phyloP scores from a whole-genome alignment of 1,140 invertebrate species.

The Oncopodura yosiiana region DNA sequence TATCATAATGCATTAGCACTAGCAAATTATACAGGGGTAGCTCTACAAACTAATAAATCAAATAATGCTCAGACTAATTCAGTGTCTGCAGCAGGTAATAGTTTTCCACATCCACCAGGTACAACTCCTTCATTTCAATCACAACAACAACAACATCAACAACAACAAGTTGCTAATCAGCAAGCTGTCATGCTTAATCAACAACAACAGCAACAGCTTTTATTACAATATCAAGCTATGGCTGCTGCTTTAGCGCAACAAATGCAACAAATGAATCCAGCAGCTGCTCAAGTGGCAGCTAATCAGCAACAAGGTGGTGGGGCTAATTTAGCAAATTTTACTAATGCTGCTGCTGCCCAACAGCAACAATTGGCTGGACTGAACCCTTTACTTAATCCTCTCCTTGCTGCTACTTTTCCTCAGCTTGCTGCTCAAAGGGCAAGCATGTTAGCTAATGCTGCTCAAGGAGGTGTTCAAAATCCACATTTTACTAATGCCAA shows the following conservation, averaged over 20 bases:
- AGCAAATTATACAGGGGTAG: constrained; percentile 65
- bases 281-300: neutral
- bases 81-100: constrained; percentile 35
- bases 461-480: constrained; percentile 3
- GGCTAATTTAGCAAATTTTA: no score
- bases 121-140: constrained; percentile 38
- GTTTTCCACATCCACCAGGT: constrained; percentile 40
- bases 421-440: constrained; percentile 32
- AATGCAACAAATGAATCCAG: neutral
- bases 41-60: constrained; percentile 51
- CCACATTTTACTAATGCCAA: neutral
- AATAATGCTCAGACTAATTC: constrained; percentile 31
- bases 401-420: constrained; percentile 26
- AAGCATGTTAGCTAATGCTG: constrained; percentile 12
- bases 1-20: constrained; percentile 48
- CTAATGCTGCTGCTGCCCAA: constrained; percentile 10
- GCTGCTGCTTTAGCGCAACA: constrained; percentile 11
- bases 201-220: constrained; percentile 36
- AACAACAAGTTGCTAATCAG: constrained; percentile 18
- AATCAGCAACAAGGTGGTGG: no score
- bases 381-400: constrained; percentile 26
- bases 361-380: neutral
- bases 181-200: constrained; percentile 30
- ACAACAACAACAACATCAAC: constrained; percentile 33
- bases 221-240: constrained; percentile 13